Evolutionary conservation across 2,888 invertebrate genomes (phyloP).

Genomic region (Lepidonotus clava): DNA sequence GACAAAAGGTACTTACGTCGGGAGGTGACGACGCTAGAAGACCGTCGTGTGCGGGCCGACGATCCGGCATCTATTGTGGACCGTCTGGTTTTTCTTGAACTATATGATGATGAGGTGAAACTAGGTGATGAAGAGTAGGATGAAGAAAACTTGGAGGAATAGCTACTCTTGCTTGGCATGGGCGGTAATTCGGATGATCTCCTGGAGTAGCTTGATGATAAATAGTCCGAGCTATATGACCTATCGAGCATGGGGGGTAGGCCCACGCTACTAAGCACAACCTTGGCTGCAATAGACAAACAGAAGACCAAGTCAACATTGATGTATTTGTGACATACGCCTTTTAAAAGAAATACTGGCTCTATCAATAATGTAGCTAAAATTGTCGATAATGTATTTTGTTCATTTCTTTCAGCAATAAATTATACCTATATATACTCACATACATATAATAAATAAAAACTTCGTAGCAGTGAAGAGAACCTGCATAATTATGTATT

Average conservation of each 20-base stretch:
- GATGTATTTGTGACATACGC: too few relatives aligned
- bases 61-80: conserved; percentile 37
- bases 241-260: conserved; percentile 1
- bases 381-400: too few relatives aligned
- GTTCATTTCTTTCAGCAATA: too few relatives aligned
- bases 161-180: not conserved
- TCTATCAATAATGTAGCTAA: too few relatives aligned
- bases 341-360: too few relatives aligned
- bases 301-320: too few relatives aligned
- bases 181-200: conserved; percentile 14
- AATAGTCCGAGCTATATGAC: not conserved
- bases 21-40: conserved; percentile 46
- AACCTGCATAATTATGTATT: too few relatives aligned
- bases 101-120: conserved; percentile 26
- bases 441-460: too few relatives aligned
- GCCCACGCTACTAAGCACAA: conserved; percentile 30
- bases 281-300: conserved; percentile 39
- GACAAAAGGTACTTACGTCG: conserved; percentile 27
- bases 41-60: conserved; percentile 1
- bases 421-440: too few relatives aligned
- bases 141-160: conserved; percentile 20
- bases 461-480: too few relatives aligned
- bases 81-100: conserved; percentile 46
- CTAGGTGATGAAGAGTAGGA: conserved; percentile 25
- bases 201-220: not conserved